These are phyloP conservation scores for Amphiura filiformis DNA, from an alignment of 35 echinoderm and acorn worm genomes.

Conservation along the genomic window DNA sequence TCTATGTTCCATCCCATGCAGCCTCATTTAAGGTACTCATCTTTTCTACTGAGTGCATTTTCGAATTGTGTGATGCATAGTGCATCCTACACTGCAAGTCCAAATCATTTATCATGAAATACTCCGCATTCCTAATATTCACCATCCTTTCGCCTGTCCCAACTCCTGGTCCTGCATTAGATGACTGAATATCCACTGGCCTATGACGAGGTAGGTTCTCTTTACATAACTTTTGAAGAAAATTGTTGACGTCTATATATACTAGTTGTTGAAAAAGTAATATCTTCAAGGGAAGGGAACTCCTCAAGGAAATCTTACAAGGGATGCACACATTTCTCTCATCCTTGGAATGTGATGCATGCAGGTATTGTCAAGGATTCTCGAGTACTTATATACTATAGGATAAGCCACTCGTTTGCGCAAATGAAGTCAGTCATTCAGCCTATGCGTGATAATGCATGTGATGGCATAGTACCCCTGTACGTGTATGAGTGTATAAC, in stretches of 20 bases:
- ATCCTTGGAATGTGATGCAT: neutral
- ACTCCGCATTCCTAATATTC: neutral
- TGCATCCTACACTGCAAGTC: neutral
- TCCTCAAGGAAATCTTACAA: neutral
- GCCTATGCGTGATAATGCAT: too few relatives aligned
- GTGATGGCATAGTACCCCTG: too few relatives aligned
- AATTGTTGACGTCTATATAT: too few relatives aligned
- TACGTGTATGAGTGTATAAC: too few relatives aligned
- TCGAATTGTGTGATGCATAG: neutral
- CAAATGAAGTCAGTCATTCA: too few relatives aligned
- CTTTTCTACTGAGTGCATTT: neutral
- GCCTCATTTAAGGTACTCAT: neutral
- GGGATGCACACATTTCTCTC: neutral
- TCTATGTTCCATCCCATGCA: neutral
- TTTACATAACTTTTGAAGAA: too few relatives aligned
- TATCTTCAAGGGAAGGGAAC: neutral
- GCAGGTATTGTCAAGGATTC: too few relatives aligned
- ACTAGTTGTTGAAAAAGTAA: neutral
- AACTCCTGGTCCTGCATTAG: neutral
- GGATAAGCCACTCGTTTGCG: too few relatives aligned
- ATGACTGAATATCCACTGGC: neutral
- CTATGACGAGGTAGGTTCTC: neutral
- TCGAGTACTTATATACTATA: too few relatives aligned
- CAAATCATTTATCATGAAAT: neutral
- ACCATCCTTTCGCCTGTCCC: neutral